A percentile compares a stretch with the other conserved stretches of the same genome.
phyloP scores from a whole-genome alignment of 2,888 invertebrate species.

The Drosophila rellima region DNA sequence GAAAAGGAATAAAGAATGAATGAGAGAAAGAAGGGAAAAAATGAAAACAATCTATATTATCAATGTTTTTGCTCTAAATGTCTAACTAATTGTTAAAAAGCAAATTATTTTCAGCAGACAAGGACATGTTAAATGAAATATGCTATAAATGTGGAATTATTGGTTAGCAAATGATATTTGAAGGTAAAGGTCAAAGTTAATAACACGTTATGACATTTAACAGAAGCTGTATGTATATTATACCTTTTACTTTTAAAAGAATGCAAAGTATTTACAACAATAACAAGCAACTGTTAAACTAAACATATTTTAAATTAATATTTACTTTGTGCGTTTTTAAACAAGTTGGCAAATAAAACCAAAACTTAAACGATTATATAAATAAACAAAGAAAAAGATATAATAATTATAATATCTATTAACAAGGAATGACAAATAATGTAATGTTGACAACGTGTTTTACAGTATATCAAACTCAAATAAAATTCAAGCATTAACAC shows the following conservation, averaged over 20 bases:
- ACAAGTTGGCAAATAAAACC: conserved; percentile 55
- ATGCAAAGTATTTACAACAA: conserved; percentile 68
- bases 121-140: conserved; percentile 50
- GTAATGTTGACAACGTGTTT: conserved; percentile 65
- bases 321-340: conserved; percentile 68
- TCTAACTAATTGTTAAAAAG: conserved; percentile 79
- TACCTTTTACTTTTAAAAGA: conserved; percentile 69
- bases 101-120: conserved; percentile 70
- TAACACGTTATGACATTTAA: conserved; percentile 61
- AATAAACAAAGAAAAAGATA: conserved; percentile 33
- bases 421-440: conserved; percentile 59
- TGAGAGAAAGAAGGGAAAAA: conserved; percentile 31
- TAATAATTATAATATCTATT: conserved; percentile 37
- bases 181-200: conserved; percentile 49
- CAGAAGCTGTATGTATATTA: conserved; percentile 74
- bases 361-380: conserved; percentile 12
- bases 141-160: conserved; percentile 70
- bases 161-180: conserved; percentile 59
- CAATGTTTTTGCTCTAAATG: conserved; percentile 83
- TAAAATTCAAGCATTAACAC: conserved; percentile 49
- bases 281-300: conserved; percentile 41
- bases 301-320: conserved; percentile 57
- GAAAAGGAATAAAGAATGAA: conserved; percentile 38
- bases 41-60: conserved; percentile 74
- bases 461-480: conserved; percentile 53